Conservation (phyloP, 2,113 vertebrate species). For the Xiphias gladius region DNA sequence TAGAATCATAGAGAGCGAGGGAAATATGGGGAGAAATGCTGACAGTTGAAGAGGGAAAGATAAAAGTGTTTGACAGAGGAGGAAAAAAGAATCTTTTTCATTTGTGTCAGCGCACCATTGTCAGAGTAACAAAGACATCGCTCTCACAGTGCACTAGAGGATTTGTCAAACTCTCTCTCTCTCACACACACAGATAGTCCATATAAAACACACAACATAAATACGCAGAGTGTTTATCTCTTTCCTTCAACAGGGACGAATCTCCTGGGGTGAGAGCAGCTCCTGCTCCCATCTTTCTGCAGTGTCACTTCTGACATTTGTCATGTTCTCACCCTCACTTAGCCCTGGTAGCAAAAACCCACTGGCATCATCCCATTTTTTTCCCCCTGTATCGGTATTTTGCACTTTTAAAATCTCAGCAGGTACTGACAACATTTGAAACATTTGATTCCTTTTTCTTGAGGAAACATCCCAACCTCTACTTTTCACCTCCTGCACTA, state of each 20-base stretch:
- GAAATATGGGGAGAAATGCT: constrained; percentile 65
- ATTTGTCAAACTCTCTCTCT: constrained; percentile 61
- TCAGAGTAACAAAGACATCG: constrained; percentile 77
- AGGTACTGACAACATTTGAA: constrained; percentile 24
- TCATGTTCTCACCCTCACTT: constrained; percentile 66
- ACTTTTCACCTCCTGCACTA: background rate
- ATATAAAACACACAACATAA: constrained; percentile 54
- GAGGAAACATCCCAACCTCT: background rate
- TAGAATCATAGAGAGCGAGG: constrained; percentile 54
- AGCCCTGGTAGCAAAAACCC: constrained; percentile 36
- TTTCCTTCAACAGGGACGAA: constrained; percentile 64
- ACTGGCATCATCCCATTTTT: constrained; percentile 16
- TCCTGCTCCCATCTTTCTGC: constrained; percentile 71
- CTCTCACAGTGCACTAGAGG: constrained; percentile 62
- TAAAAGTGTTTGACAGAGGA: constrained; percentile 74
- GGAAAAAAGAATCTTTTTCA: constrained; percentile 67
- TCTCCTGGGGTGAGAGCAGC: constrained; percentile 67
- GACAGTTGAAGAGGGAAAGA: constrained; percentile 71
- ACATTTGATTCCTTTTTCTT: constrained; percentile 4
- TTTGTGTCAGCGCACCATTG: constrained; percentile 74
- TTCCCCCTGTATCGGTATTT: background rate
- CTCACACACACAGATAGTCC: constrained; percentile 3
- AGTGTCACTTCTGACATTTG: constrained; percentile 73
- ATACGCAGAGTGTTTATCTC: constrained; percentile 72
- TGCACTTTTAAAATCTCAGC: constrained; percentile 28